Evolutionary conservation across 2,113 vertebrate species (phyloP).

Genomic region (Cyanocitta stelleri): DNA sequence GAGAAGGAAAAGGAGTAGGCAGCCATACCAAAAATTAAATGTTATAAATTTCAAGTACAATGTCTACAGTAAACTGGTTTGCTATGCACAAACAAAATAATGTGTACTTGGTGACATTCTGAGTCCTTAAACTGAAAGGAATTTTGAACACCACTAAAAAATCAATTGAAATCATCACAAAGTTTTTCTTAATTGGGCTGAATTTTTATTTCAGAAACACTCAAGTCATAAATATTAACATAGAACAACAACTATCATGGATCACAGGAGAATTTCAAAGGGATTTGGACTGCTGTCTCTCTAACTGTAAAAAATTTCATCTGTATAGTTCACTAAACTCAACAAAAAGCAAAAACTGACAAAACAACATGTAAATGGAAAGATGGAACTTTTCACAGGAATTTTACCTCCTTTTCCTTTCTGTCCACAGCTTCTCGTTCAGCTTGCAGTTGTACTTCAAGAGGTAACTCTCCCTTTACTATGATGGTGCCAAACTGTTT

Average conservation of each 20-base stretch:
- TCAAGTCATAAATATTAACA: neutral
- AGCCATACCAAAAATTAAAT: neutral
- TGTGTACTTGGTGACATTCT: neutral
- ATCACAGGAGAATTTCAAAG: neutral
- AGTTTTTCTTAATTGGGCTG: neutral
- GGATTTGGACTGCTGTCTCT: neutral
- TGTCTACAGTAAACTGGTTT: neutral
- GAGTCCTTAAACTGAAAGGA: neutral
- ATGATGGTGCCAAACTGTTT: constrained; percentile 77
- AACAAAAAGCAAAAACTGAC: neutral
- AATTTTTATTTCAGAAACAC: neutral
- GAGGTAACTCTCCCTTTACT: constrained; percentile 72
- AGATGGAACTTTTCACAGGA: neutral
- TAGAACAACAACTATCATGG: neutral
- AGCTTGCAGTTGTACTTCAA: constrained; percentile 90
- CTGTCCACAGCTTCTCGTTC: constrained; percentile 94
- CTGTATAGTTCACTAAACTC: neutral
- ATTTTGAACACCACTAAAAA: neutral
- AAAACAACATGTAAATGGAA: neutral
- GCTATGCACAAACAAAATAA: neutral
- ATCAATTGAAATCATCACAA: neutral
- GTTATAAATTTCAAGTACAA: neutral
- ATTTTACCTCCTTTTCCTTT: constrained; percentile 93
- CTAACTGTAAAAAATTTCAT: neutral
- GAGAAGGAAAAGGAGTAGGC: neutral